A percentile compares a stretch with the other conserved stretches of the same genome.
phyloP scores from a whole-genome alignment of 2,888 invertebrate species.

The Anoncus sp. region DNA sequence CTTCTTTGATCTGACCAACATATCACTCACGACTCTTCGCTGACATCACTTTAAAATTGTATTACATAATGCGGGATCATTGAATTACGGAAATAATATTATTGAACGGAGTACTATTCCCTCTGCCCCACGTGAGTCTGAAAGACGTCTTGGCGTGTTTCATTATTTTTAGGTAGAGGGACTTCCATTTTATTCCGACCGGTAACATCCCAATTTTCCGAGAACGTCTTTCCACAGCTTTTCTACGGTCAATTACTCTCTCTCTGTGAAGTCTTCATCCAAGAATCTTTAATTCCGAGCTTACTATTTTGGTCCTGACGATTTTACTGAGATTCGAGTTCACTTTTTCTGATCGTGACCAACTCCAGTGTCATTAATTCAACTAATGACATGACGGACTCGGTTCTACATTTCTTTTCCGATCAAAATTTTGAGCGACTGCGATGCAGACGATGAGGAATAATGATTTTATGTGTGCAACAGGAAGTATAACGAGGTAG shows the following conservation, averaged over 20 bases:
- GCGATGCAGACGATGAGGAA: not conserved
- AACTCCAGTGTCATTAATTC: not conserved
- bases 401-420: not conserved
- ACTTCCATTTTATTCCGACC: slow-evolving; percentile 17
- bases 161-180: slow-evolving; percentile 12
- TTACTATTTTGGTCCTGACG: not conserved
- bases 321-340: not conserved
- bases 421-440: not conserved
- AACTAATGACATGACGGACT: not conserved
- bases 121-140: slow-evolving; percentile 56
- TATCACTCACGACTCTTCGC: slow-evolving; percentile 27
- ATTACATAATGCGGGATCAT: slow-evolving; percentile 24
- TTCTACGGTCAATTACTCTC: not conserved
- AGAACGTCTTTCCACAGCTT: not conserved
- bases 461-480: slow-evolving; percentile 32
- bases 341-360: not conserved
- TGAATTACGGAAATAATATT: slow-evolving; percentile 40
- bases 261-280: not conserved
- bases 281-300: not conserved
- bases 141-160: slow-evolving; percentile 28
- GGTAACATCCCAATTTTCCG: slow-evolving; percentile 24
- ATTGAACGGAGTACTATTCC: slow-evolving; percentile 35
- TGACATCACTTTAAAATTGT: slow-evolving; percentile 30
- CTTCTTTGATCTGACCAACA: slow-evolving; percentile 19
- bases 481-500: slow-evolving; percentile 56